Evolutionary conservation across 2,113 vertebrate species (phyloP), one percentile per base, ranked within the genome.

Genomic region (Lepus europaeus): DNA sequence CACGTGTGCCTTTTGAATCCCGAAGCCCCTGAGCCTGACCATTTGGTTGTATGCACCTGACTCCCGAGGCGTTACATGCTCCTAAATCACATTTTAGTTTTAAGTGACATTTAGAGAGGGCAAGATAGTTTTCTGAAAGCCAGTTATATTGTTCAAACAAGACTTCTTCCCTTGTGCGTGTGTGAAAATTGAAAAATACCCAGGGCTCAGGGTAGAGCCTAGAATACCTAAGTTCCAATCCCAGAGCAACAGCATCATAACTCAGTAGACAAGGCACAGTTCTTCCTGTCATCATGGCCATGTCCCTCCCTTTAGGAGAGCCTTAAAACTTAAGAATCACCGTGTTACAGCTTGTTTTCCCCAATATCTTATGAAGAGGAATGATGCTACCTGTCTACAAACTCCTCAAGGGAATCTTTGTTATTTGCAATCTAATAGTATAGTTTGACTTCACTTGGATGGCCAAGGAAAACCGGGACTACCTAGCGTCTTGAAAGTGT

Each of bases 41-140:
- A 59, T 16, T 31, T 64, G 70, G 36, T 69, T n/a, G 31, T 79
- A 45, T 0, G 0, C 13, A 12, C 59, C 64, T 31, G 49, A 76
- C 70, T 92, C 70, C 86, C 17, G 27, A 83, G 79, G 23, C 59
- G 27, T 78, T 66, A 33, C 17, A 17, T 19, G 27, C 56, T 95
- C 69, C 92, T 88, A 68, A 63, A 8, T 95, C 93, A 66, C 56
- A 56, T 83, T 87, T 76, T 72, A 61, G 59, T 89, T 70, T 78
- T 29, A 86, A 93, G 56, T 74, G 82, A 81, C 61, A 19, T 93
- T 95, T 83, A 10, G 51, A 90, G 94, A 78, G 83, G 59, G 16
- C 74, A 49, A 70, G 49, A 31, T 45, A 27, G 20, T 89, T 95
- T 81, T 72, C 31, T 76, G 61, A 89, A 92, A 95, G 16, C 19